Base-by-base conservation (phyloP, 2,888 invertebrate genomes). In the Lasiommata megera region DNA sequence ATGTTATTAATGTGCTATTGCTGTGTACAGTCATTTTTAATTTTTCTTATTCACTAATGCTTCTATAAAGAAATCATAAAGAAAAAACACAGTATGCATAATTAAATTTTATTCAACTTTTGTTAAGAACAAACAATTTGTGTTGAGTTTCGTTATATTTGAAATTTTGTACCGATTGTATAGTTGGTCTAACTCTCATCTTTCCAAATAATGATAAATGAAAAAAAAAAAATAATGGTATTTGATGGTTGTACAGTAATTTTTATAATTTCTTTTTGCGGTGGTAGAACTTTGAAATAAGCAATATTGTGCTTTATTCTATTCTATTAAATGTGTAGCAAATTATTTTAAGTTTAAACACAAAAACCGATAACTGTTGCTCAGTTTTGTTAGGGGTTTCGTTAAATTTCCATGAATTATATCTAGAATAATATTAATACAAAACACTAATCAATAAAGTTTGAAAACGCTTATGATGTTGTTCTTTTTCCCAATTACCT, bases 1-100 rank as follows among this genome's bases (percentile, higher is more conserved):
- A 69, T 67, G 62, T 67, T 62, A 67, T 63, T 69, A 58, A 56
- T 56, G 63, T 68, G 68, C 60, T 64, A 60, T 64, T 56, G 50
- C 50, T 65, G 34, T 67, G 65, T 65, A 67, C 67, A 67, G 61
- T 63, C 52, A 52, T 47, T 46, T 44, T 34, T 56, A 50, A 48
- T 59, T 36, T 53, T 48, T 40, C 34, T 54, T 31, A 43, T 34
- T 57, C 36, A 34, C 16, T 44, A 54, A 46, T 40, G 12, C 52
- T 34, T 56, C 11, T 47, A 31, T 14, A 7, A 28, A 54, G 7
- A 37, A 23, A 37, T 46, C 9, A 11, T 36, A 36, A n/a, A 23
- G 3, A 47, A 31, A 34, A 34, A 31, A 31, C 16, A 47, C 16
- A 47, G 17, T 34, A 17, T 17, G 17, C 11, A 17, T 34, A 34